Percentiles rank a stretch among this genome's conserved stretches.
Evolutionary conservation across 2,888 invertebrate species (phyloP).

Genomic region (Phortica okadai): DNA sequence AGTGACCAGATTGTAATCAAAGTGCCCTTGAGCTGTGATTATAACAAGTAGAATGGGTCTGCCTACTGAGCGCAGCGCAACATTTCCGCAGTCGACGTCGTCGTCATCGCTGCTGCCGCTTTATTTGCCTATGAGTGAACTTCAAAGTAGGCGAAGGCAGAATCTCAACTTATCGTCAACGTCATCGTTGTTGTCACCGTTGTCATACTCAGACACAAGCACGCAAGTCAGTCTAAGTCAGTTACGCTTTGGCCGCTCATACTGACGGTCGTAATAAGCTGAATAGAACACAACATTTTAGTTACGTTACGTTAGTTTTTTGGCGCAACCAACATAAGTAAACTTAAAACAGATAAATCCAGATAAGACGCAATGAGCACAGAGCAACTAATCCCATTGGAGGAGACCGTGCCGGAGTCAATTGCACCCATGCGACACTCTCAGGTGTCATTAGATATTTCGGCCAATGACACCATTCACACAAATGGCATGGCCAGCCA

Average conservation of each 20-base stretch:
- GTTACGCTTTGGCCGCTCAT: slow-evolving; percentile 33
- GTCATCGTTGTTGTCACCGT: slow-evolving; percentile 5
- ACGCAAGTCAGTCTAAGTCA: slow-evolving; percentile 32
- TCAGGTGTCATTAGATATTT: slow-evolving; percentile 58
- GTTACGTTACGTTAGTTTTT: not conserved
- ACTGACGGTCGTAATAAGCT: not conserved
- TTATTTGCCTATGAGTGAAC: slow-evolving; percentile 1
- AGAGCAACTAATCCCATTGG: slow-evolving; percentile 40
- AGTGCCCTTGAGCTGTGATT: not conserved
- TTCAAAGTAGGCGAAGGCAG: not conserved
- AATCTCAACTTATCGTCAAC: not conserved
- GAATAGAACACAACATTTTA: not conserved
- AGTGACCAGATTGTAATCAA: slow-evolving; percentile 1
- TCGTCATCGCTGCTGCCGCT: not conserved
- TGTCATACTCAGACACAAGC: not conserved
- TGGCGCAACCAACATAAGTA: slow-evolving; percentile 3
- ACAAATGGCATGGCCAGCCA: slow-evolving; percentile 50
- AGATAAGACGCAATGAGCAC: slow-evolving; percentile 39
- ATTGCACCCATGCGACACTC: slow-evolving; percentile 1
- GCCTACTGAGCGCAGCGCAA: not conserved
- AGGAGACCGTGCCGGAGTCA: not conserved
- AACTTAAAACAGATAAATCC: not conserved
- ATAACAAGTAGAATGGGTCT: not conserved
- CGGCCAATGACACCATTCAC: slow-evolving; percentile 42
- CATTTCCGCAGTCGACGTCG: not conserved